Evolutionary conservation across 2,797 vertebrate genomes (phyloP).

Genomic region (Taeniopygia guttata): DNA sequence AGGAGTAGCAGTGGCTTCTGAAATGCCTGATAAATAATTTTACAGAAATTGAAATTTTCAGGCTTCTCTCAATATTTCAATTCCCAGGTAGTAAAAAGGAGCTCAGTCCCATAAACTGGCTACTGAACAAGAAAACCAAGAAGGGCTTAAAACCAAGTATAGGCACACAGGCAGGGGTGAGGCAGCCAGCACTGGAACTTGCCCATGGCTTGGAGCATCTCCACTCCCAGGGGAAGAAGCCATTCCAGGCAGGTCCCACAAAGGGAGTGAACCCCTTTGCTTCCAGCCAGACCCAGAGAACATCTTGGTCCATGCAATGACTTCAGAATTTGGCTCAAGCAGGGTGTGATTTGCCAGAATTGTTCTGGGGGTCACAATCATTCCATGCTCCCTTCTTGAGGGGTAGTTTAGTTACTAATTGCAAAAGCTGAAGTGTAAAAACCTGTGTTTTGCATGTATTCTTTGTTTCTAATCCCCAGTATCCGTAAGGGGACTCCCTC

Average conservation of each 20-base stretch:
- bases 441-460: neutral
- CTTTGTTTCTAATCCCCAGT: constrained; percentile 15
- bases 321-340: neutral
- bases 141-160: neutral
- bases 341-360: neutral
- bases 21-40: neutral
- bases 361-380: neutral
- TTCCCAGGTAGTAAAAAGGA: neutral
- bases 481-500: constrained; percentile 37
- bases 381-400: neutral
- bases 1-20: neutral
- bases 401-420: neutral
- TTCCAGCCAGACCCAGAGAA: neutral
- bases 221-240: neutral
- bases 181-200: neutral
- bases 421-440: neutral
- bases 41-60: neutral
- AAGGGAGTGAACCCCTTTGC: rapidly evolving
- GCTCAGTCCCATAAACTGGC: neutral
- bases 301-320: neutral
- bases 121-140: neutral
- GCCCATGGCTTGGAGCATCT: neutral
- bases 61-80: neutral
- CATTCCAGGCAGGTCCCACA: neutral
- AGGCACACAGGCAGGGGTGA: neutral